phyloP scores from a whole-genome alignment of 2,888 invertebrate species.

The Epistrophe grossulariae region DNA sequence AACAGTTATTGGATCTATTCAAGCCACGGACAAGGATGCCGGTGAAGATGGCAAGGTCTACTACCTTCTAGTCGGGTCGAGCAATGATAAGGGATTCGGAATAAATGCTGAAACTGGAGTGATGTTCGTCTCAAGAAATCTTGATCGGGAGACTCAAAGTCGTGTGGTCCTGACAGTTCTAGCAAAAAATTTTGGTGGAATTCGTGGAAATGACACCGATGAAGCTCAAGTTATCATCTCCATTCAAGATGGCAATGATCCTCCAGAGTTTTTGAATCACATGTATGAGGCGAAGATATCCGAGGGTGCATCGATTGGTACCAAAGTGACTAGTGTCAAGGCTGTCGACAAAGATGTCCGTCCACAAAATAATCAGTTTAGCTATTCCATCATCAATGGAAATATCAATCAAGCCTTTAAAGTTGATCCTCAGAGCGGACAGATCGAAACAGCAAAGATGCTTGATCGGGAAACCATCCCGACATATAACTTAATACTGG shows the following conservation, averaged over 20 bases:
- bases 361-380: constrained; percentile 95
- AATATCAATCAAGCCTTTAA: constrained; percentile 93
- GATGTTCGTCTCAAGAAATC: constrained; percentile 91
- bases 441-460: constrained; percentile 90
- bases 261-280: constrained; percentile 94
- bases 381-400: constrained; percentile 94
- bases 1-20: constrained; percentile 92
- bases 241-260: constrained; percentile 98
- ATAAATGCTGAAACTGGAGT: constrained; percentile 93
- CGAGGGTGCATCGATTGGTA: constrained; percentile 91
- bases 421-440: constrained; percentile 93
- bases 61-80: constrained; percentile 96
- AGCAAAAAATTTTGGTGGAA: constrained; percentile 97
- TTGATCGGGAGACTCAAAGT: constrained; percentile 95
- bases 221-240: constrained; percentile 97
- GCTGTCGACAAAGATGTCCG: constrained; percentile 96
- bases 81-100: constrained; percentile 95
- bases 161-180: constrained; percentile 95
- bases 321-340: constrained; percentile 90
- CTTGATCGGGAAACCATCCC: constrained; percentile 93
- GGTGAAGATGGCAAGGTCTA: constrained; percentile 95
- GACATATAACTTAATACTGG: constrained; percentile 90
- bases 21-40: constrained; percentile 94
- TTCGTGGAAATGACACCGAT: constrained; percentile 97
- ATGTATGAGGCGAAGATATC: constrained; percentile 91